Evolutionary conservation across 2,888 invertebrate genomes (phyloP), one percentile per base, ranked within the genome.

Genomic region (Drosophila ustulata): DNA sequence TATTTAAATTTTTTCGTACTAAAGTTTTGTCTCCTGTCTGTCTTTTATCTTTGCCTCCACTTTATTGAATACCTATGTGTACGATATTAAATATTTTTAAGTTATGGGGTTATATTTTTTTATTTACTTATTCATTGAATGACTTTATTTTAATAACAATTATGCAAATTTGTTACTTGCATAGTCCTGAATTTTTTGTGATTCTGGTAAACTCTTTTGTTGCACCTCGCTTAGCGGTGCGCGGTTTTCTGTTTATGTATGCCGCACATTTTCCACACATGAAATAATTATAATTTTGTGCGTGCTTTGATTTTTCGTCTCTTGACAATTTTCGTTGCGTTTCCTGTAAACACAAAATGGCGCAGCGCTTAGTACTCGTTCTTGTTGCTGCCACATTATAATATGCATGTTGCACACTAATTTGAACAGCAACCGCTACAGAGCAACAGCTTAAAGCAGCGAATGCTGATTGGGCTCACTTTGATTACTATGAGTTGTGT

Each of bases 211-310:
- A 71, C 76, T 58, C 4, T 59, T 9, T 3, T 7, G 1, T 8
- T 23, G 50, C 26, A 30, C 66, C 84, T 71, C 79, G 75, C 28
- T 28, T n/a, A 23, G 45, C 51, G 49, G 49, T 39, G 46, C 49
- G 70, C 52, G 64, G 57, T 46, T 68, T 68, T 55, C 75, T 67
- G 51, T 68, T 87, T 84, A 66, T 63, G 72, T 71, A 73, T 82
- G 72, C 82, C 66, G 64, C 68, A 66, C 85, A 79, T 70, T 72
- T 85, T 78, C 75, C 78, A 70, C 79, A 72, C 75, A 81, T 87
- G 76, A 83, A 87, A 82, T 83, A 83, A 87, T 83, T 87, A 83
- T 79, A 83, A 87, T 87, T 84, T 84, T 56, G 82, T 73, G 76
- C 80, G 82, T 81, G 83, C 85, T 83, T 83, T 83, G 88, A 83